These are phyloP conservation scores for Lordiphosa collinella DNA, from an alignment of 1,140 invertebrate genomes.

Conservation along the genomic window DNA sequence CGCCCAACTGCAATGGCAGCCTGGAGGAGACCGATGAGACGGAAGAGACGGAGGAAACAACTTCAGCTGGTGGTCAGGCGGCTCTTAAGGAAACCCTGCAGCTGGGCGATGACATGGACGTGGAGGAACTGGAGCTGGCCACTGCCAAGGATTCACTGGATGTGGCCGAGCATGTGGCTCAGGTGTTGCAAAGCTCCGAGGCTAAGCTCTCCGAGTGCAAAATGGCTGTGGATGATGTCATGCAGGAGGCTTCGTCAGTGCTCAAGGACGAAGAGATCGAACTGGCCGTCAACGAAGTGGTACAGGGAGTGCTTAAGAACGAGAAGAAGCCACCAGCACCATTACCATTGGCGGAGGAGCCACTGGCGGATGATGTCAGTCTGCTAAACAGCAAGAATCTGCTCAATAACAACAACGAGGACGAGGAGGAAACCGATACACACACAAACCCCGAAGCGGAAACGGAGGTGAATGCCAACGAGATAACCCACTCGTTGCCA, in stretches of 20 bases:
- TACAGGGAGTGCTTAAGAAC: conserved; percentile 73
- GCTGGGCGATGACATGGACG: conserved; percentile 65
- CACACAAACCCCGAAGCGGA: conserved; percentile 9
- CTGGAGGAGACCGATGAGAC: conserved; percentile 15
- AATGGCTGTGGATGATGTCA: conserved; percentile 58
- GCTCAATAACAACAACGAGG: conserved; percentile 64
- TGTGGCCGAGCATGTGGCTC: conserved; percentile 82
- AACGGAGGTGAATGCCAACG: conserved; percentile 56
- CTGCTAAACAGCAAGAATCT: conserved; percentile 74
- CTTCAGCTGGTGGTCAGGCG: conserved; percentile 36
- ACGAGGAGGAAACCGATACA: neutral
- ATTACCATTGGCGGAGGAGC: conserved; percentile 7
- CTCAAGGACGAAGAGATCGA: conserved; percentile 81
- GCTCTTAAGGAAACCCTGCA: conserved; percentile 60
- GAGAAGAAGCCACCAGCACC: conserved; percentile 56
- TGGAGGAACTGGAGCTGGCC: conserved; percentile 80
- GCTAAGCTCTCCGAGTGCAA: conserved; percentile 81
- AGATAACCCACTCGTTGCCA: conserved; percentile 27
- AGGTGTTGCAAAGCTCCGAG: conserved; percentile 82
- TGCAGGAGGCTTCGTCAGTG: conserved; percentile 80
- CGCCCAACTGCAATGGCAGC: conserved; percentile 76
- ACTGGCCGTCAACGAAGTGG: conserved; percentile 81
- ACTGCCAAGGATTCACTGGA: conserved; percentile 59
- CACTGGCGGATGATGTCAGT: conserved; percentile 45
- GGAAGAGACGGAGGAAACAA: neutral